Percentiles rank a stretch among this genome's conserved stretches.
These are phyloP conservation scores for Heliconius erato DNA, from an alignment of 2,888 invertebrate species.

Conservation along the genomic window DNA sequence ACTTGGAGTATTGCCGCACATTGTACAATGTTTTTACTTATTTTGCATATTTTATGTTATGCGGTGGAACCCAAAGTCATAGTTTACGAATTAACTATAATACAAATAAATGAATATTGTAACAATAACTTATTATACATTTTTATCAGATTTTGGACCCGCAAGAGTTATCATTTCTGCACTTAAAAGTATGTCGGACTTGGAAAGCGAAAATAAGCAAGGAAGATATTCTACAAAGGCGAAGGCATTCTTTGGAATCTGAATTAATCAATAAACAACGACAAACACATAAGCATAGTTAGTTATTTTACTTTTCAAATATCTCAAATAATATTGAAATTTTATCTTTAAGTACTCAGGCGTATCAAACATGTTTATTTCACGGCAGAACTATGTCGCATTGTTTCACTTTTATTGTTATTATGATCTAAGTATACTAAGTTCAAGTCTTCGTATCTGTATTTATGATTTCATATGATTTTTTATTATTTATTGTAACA, in stretches of 20 bases:
- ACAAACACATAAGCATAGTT: conserved; percentile 81
- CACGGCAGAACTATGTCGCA: no score
- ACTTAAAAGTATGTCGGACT: conserved; percentile 83
- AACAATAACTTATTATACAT: neutral
- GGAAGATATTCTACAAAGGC: conserved; percentile 77
- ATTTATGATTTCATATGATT: neutral
- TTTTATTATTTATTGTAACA: neutral
- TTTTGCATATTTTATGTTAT: no score
- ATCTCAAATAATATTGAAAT: no score
- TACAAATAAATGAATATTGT: neutral
- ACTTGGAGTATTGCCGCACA: no score
- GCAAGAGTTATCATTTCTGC: conserved; percentile 84
- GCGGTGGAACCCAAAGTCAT: no score
- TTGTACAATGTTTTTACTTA: no score
- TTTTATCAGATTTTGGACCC: conserved; percentile 73
- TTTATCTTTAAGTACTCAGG: neutral
- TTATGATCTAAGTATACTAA: neutral
- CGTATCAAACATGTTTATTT: neutral
- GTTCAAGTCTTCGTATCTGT: neutral
- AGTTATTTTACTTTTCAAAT: conserved; percentile 43
- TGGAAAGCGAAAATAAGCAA: conserved; percentile 77
- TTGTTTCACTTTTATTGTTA: neutral
- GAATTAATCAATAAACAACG: conserved; percentile 81
- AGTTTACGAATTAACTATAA: neutral
- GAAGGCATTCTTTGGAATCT: conserved; percentile 77